phyloP scores from a whole-genome alignment of 1,140 invertebrate species.

The Mizuhopecten yessoensis region DNA sequence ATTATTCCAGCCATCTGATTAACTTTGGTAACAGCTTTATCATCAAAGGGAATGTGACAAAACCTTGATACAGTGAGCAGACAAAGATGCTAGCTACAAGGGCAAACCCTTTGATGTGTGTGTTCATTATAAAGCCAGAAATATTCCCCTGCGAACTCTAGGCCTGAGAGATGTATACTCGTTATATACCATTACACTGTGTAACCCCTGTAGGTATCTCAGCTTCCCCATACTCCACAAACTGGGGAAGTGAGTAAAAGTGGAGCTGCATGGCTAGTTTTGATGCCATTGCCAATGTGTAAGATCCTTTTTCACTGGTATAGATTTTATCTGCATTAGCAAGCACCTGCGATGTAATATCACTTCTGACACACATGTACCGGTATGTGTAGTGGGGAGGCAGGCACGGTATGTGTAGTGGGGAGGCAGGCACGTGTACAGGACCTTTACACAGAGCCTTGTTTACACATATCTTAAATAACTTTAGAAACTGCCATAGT shows the following conservation, averaged over 20 bases:
- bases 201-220: no score
- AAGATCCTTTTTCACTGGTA: neutral
- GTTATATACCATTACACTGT: no score
- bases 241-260: no score
- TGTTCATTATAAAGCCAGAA: neutral
- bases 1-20: neutral
- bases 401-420: neutral
- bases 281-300: no score
- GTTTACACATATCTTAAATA: neutral
- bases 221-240: no score
- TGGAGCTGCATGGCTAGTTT: no score
- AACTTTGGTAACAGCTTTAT: neutral
- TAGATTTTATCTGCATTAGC: slow-evolving; percentile 5
- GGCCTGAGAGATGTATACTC: neutral
- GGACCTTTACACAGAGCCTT: neutral
- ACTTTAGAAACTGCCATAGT: neutral
- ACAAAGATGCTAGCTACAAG: neutral
- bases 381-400: neutral
- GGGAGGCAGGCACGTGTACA: neutral
- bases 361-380: neutral
- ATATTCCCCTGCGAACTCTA: neutral
- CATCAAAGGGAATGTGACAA: slow-evolving; percentile 4
- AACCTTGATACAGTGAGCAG: neutral
- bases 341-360: neutral
- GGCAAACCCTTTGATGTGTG: slow-evolving; percentile 5